Percentiles rank a stretch among this genome's conserved stretches.
phyloP scores from a whole-genome alignment of 2,113 vertebrate genomes.

The Ophthalmolycus amberensis region DNA sequence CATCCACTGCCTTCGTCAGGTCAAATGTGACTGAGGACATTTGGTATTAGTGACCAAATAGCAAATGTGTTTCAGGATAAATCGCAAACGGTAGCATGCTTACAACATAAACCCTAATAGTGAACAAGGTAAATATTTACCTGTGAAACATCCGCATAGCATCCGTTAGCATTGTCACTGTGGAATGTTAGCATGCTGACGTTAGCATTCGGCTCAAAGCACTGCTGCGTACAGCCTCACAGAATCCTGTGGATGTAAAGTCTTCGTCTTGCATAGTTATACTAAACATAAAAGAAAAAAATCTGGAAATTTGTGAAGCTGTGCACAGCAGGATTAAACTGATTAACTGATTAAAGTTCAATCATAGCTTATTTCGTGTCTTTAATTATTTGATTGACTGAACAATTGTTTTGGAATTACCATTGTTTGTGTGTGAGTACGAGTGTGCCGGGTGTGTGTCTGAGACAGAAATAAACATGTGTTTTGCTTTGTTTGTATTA shows the following conservation, averaged over 20 bases:
- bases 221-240: background rate
- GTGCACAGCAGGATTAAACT: background rate
- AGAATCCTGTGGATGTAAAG: background rate
- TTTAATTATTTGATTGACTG: conserved; percentile 10
- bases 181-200: background rate
- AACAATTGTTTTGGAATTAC: background rate
- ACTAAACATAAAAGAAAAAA: background rate
- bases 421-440: background rate
- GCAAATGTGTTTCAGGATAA: too few relatives aligned
- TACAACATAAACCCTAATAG: background rate
- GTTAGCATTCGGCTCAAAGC: background rate
- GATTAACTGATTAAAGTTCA: background rate
- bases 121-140: background rate
- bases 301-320: background rate
- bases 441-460: background rate
- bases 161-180: background rate
- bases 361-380: background rate
- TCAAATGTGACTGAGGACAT: too few relatives aligned
- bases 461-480: background rate
- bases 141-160: background rate
- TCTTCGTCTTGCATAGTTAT: background rate
- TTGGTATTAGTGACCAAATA: too few relatives aligned
- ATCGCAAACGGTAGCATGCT: background rate
- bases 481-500: background rate
- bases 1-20: too few relatives aligned